Evolutionary conservation across 2,888 invertebrate genomes (phyloP), one percentile per base, ranked within the genome.

Genomic region (Pammene aurita): DNA sequence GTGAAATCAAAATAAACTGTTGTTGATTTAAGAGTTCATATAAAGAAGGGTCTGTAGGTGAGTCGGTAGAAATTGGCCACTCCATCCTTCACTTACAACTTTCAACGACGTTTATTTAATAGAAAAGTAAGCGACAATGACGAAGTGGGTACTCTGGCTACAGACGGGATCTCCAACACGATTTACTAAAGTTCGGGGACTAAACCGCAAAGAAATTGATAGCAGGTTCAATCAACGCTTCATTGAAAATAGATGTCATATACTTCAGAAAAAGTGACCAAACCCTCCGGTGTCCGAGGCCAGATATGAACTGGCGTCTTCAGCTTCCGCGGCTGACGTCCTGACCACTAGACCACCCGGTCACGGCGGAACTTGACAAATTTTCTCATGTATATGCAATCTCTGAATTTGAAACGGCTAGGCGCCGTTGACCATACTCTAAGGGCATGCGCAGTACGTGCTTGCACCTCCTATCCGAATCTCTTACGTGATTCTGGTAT

Each of bases 1-100:
- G 78, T 76, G 57, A 57, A 62, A 68, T 65, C 14, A 63, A 64
- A 57, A 42, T 11, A 50, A 63, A 63, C 62, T 18, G 48, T 54
- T n/a, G 35, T 13, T 50, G 42, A 50, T 56, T 35, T 34, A 9
- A 57, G 34, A 57, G 48, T 57, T 56, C 48, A 67, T 18, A 50
- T 44, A 9, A 2, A 50, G 42, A 52, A 52, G 50, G 56, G 50
- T 57, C 63, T 35, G 67, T 52, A 38, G 38, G 44, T 35, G 42
- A 48, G 50, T 58, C 52, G 42, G 50, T 18, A 46, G 52, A 58
- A 35, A 66, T 52, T 42, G 42, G 7, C 58, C 66, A 66, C 41
- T 58, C 42, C 16, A 48, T 52, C 50, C 41, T 16, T 64, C 57
- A 38, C 65, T 57, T 50, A 26, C 56, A 56, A 50, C 46, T 64